phyloP scores from a whole-genome alignment of 2,888 invertebrate species.

The Parascotia fuliginaria region DNA sequence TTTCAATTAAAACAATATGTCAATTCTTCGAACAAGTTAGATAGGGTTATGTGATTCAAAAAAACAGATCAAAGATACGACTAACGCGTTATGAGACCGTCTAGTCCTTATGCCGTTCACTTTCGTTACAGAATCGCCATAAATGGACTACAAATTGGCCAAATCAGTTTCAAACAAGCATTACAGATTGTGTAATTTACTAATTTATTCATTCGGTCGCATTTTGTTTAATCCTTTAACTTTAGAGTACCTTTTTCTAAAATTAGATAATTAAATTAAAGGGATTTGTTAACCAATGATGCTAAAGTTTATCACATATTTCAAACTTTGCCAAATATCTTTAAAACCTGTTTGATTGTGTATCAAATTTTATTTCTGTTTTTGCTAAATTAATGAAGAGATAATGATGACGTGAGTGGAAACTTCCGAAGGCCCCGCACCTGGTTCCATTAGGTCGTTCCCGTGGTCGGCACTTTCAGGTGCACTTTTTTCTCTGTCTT shows the following conservation, averaged over 20 bases:
- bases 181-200: slow-evolving; percentile 49
- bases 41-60: no score
- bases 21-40: no score
- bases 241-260: not conserved
- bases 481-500: slow-evolving; percentile 54
- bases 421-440: slow-evolving; percentile 36
- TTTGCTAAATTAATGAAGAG: slow-evolving; percentile 24
- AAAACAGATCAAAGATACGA: slow-evolving; percentile 39
- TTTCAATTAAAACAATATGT: no score
- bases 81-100: slow-evolving; percentile 33
- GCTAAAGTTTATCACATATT: no score
- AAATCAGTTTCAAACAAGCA: slow-evolving; percentile 51
- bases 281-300: not conserved
- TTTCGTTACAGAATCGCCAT: slow-evolving; percentile 50
- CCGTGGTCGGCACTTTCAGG: slow-evolving; percentile 52
- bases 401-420: slow-evolving; percentile 21
- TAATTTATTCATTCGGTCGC: slow-evolving; percentile 40
- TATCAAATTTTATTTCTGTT: slow-evolving; percentile 23
- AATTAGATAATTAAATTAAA: not conserved
- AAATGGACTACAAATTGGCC: slow-evolving; percentile 56
- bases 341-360: slow-evolving; percentile 12
- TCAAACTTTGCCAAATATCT: no score
- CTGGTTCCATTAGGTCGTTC: slow-evolving; percentile 48
- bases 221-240: slow-evolving; percentile 12
- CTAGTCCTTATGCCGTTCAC: slow-evolving; percentile 50